phyloP scores from a whole-genome alignment of 2,888 invertebrate genomes.

The Phengaris arion region DNA sequence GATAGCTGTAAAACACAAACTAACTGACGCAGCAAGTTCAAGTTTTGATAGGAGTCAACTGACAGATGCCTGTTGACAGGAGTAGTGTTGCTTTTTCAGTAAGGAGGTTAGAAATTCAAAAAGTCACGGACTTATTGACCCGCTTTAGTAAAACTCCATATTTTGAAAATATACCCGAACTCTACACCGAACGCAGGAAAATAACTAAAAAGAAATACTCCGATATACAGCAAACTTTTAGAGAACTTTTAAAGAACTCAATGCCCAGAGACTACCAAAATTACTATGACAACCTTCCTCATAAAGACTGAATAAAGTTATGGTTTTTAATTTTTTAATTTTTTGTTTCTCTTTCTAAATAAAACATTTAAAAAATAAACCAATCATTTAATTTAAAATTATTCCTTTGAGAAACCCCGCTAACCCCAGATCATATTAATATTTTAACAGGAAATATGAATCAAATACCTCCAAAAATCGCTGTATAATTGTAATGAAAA shows the following conservation, averaged over 20 bases:
- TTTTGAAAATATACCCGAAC: constrained; percentile 14
- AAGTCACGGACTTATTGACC: no score
- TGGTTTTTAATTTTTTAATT: background rate
- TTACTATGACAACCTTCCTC: constrained; percentile 36
- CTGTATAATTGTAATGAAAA: constrained; percentile 26
- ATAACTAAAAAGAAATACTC: constrained; percentile 15
- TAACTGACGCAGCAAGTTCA: no score
- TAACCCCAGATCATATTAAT: constrained; percentile 26
- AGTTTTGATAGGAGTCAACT: no score
- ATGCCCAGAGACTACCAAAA: constrained; percentile 31
- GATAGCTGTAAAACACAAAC: no score
- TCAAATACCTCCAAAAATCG: constrained; percentile 28
- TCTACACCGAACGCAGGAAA: constrained; percentile 27
- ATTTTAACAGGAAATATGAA: constrained; percentile 26
- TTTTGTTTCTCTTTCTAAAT: background rate
- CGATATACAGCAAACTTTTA: constrained; percentile 33
- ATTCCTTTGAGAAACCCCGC: constrained; percentile 29
- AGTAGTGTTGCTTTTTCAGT: no score
- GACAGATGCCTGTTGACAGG: no score
- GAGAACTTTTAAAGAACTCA: background rate
- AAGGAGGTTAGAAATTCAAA: no score
- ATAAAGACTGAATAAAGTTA: constrained; percentile 26
- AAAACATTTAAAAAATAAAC: constrained; percentile 4
- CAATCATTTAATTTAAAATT: constrained; percentile 8
- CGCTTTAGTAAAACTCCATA: no score